Percentiles rank a stretch among this genome's conserved stretches.
Conservation (phyloP, 2,888 invertebrate genomes). For the Hyposoter dolosus region DNA sequence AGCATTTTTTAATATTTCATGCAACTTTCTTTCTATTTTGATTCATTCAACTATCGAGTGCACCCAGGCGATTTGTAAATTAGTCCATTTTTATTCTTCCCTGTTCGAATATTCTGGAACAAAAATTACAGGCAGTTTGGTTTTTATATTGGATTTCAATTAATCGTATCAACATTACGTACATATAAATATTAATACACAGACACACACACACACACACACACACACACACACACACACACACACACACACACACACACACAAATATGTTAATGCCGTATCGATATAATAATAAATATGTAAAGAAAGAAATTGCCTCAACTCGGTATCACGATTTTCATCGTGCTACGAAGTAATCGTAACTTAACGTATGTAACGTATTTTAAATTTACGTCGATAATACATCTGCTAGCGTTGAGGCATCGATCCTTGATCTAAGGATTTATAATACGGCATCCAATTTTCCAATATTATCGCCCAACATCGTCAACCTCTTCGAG, state of each 20-base stretch:
- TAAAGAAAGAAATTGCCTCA: constrained; percentile 54
- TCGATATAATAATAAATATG: constrained; percentile 41
- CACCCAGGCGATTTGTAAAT: neutral
- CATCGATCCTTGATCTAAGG: constrained; percentile 51
- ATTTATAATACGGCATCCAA: constrained; percentile 55
- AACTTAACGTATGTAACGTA: constrained; percentile 40
- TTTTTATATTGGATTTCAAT: neutral
- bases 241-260: constrained; percentile 15
- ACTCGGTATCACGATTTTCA: constrained; percentile 53
- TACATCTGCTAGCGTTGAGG: constrained; percentile 30
- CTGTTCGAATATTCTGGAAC: neutral
- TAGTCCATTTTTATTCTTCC: neutral
- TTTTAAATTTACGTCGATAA: constrained; percentile 47
- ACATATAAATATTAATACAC: constrained; percentile 17
- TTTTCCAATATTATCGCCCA: constrained; percentile 60
- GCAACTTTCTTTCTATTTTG: neutral
- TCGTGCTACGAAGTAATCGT: constrained; percentile 54
- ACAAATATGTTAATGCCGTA: constrained; percentile 41
- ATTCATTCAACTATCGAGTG: neutral
- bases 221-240: constrained; percentile 2
- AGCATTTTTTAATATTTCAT: neutral
- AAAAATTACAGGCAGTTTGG: neutral
- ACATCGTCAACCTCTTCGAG: constrained; percentile 40
- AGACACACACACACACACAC: neutral
- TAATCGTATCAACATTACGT: neutral